These are phyloP conservation scores for Xylocampa areola DNA, from an alignment of 2,888 invertebrate genomes.

Conservation along the genomic window DNA sequence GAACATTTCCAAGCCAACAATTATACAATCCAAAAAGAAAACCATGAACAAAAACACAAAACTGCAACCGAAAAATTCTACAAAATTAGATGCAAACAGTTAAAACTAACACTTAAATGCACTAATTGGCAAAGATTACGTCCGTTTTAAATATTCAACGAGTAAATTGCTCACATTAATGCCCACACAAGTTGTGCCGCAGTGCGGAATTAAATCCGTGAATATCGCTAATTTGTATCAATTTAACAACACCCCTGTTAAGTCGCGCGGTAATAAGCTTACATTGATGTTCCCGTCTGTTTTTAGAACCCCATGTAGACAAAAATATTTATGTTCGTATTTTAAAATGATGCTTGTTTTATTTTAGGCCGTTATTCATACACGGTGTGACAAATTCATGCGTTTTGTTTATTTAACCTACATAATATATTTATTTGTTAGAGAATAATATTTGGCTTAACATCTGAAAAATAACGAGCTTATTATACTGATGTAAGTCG, in stretches of 20 bases:
- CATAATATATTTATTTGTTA: not conserved
- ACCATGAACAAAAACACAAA: conserved; percentile 1
- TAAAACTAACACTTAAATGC: conserved; percentile 51
- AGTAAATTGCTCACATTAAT: conserved; percentile 54
- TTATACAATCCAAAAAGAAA: conserved; percentile 3
- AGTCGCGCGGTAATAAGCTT: conserved; percentile 38
- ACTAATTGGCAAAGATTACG: conserved; percentile 51
- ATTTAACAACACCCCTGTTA: conserved; percentile 41
- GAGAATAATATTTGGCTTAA: not conserved
- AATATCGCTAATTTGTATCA: conserved; percentile 56
- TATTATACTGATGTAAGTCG: not conserved
- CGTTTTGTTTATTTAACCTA: not conserved
- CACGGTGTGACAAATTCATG: not conserved
- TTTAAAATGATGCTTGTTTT: conserved; percentile 6
- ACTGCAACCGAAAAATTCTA: conserved; percentile 20
- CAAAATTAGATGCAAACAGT: conserved; percentile 41
- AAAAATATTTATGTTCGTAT: conserved; percentile 6
- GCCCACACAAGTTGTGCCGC: conserved; percentile 52
- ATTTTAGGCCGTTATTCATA: not conserved
- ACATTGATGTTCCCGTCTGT: conserved; percentile 20
- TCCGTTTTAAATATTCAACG: conserved; percentile 55
- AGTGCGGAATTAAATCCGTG: conserved; percentile 55
- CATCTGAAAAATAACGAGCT: not conserved
- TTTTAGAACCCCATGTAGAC: not conserved
- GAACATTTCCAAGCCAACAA: not conserved